Evolutionary conservation across 2,797 vertebrate genomes (phyloP), one percentile per base, ranked within the genome.

Genomic region (Aldrovandia affinis): DNA sequence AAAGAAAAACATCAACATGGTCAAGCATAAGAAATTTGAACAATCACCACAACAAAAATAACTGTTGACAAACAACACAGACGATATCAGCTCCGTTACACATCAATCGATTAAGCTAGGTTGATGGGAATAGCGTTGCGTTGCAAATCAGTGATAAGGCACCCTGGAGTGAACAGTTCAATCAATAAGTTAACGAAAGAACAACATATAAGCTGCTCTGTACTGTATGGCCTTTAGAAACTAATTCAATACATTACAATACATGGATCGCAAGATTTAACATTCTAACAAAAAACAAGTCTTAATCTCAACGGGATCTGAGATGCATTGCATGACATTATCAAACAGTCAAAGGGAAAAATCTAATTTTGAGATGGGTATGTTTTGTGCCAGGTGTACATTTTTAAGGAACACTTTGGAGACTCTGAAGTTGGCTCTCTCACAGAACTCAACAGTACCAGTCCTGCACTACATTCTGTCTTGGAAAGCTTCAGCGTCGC

Each of bases 1-100:
- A 87, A 25, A 10, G 85, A 54, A 87, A n/a, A 22, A 70, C 12
- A 30, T 54, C 47, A 33, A 77, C 22, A 44, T 77, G 22, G 9
- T 77, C 25, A 44, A 57, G 15, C 55, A 3, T n/a, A n/a, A n/a
- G n/a, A 15, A 57, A 14, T 20, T 15, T 57, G 10, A 14, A 57
- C 55, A 57, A 57, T 2, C 12, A 57, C 47, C 20, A 47, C 39
- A 44, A 44, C 42, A 7, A 18, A 77, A 77, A 44, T 77, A 77
- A 9, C 22, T 42, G 36, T 18, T 77, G 73, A 44, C 22, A 8
- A 47, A 47, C 22, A 44, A 47, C 73, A 77, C 22, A 39, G 20
- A 4, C 12, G 18, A n/a, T 3, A 47, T 25, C 18, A 77, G 42
- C 25, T 77, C 73, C 22, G 44, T 36, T 77, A 25, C 20, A 25